Base-by-base conservation (phyloP, 2,113 vertebrate genomes). In the Phalacrocorax aristotelis region DNA sequence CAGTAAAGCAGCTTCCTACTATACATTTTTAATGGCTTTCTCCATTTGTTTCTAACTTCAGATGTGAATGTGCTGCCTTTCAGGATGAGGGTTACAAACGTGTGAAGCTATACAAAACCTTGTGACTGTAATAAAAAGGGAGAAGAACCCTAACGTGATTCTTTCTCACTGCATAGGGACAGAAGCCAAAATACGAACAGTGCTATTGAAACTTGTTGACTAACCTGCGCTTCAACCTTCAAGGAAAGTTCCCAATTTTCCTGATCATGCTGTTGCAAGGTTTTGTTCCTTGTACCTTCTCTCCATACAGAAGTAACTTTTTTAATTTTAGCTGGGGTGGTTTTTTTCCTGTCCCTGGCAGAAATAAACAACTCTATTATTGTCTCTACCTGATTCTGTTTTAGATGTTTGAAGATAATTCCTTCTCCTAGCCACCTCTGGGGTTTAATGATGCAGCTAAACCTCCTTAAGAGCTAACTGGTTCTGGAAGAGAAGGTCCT, bases 221-320 rank as follows among this genome's bases (percentile, higher is more conserved):
- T 87, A 64, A 76, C 15, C 22, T 83, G 51, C 40, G 7, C 34
- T 70, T 65, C 27, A 48, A 3, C 22, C 82, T 88, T 92, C 71
- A 54, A 42, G 44, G 69, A 29, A 69, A 32, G n/a, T 78, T 74
- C 32, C 12, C 4, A 30, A 0, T 77, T 89, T 89, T 78, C 23
- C 21, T 62, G 10, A 49, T 62, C 4, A 54, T 36, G 15, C 20
- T 66, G 27, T 79, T 82, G 29, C 32, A 61, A 85, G 42, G 46
- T 74, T 70, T 52, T 10, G 13, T 94, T 82, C 15, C 13, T 66
- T 74, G 6, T 48, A 62, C 30, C 30, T 61, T 82, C 74, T 54
- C 7, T 46, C 22, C 15, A 3, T 65, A n/a, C 0, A 0, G 52
- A 70, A 75, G 10, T 55, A 34, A 42, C 5, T 7, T 30, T 9